Percentiles rank a stretch among this genome's conserved stretches.
These are phyloP conservation scores for Centropus bengalensis DNA, from an alignment of 2,113 vertebrate genomes.

Conservation along the genomic window DNA sequence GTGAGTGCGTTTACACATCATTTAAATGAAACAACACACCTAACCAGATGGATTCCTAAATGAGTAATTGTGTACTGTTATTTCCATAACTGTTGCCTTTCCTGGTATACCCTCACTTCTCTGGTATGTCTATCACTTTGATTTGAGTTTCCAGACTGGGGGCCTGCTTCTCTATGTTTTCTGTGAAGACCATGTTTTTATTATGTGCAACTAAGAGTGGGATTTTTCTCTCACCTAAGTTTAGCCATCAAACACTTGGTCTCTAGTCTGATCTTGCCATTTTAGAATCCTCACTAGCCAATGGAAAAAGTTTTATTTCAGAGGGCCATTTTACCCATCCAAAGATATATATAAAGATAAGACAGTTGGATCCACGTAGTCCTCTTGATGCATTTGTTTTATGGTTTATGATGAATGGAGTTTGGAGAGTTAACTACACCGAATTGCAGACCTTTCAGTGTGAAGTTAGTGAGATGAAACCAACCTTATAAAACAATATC, in stretches of 20 bases:
- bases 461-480: background rate
- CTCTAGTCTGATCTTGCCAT: background rate
- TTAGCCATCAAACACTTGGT: background rate
- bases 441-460: background rate
- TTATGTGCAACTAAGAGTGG: background rate
- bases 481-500: background rate
- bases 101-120: background rate
- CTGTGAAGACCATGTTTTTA: background rate
- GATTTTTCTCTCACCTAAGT: background rate
- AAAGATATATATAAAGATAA: background rate
- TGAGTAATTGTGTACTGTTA: constrained; percentile 39
- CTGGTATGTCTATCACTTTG: constrained; percentile 35
- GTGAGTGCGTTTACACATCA: constrained; percentile 65
- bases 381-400: background rate
- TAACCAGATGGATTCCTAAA: constrained; percentile 57
- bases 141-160: background rate
- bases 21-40: constrained; percentile 68
- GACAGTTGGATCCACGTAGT: background rate
- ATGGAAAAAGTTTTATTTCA: background rate
- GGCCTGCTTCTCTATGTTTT: background rate
- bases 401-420: background rate
- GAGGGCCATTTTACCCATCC: background rate
- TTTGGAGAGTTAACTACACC: background rate
- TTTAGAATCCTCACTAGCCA: background rate
- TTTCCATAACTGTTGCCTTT: constrained; percentile 46